Conservation (phyloP, 2,797 vertebrate genomes). For the Gastrophryne carolinensis region DNA sequence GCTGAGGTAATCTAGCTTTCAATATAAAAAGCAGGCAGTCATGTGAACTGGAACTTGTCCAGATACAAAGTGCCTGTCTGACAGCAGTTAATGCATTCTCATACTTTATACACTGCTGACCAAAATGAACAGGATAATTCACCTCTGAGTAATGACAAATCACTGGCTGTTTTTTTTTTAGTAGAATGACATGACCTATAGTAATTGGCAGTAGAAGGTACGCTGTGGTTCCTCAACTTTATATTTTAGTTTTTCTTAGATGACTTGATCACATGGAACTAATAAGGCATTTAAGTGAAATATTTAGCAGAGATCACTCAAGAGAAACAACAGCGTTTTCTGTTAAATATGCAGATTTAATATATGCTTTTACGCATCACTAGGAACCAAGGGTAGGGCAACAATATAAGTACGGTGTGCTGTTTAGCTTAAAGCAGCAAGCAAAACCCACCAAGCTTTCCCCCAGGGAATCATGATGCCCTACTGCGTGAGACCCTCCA, state of each 20-base stretch:
- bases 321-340: too few species aligned
- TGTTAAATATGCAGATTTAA: too few species aligned
- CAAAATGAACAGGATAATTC: not conserved
- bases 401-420: too few species aligned
- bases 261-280: not conserved
- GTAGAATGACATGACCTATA: not conserved
- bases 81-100: constrained; percentile 25
- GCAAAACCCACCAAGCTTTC: too few species aligned
- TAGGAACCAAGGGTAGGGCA: too few species aligned
- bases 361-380: too few species aligned
- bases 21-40: constrained; percentile 9
- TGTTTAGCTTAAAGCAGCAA: too few species aligned
- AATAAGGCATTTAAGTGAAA: too few species aligned
- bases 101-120: constrained; percentile 4
- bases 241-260: not conserved
- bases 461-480: too few species aligned
- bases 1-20: constrained; percentile 8
- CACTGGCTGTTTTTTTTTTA: not conserved
- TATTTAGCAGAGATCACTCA: too few species aligned
- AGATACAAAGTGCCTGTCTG: constrained; percentile 23
- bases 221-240: not conserved
- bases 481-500: too few species aligned
- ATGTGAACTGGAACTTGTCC: constrained; percentile 37
- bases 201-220: not conserved
- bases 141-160: not conserved